Evolutionary conservation across 2,888 invertebrate genomes (phyloP).

Genomic region (Apantesis nais): DNA sequence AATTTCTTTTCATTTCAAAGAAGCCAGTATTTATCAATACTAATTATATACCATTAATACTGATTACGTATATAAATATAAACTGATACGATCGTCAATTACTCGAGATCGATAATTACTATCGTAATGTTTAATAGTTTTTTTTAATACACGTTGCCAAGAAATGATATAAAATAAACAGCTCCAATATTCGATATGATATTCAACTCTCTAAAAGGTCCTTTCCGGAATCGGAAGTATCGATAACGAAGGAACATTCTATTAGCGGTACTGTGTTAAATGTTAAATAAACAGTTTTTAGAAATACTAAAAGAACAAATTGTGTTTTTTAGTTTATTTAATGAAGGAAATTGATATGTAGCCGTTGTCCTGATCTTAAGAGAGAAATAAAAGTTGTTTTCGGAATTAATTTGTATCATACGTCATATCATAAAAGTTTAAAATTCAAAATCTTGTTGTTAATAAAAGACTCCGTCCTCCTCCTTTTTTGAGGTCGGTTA

Average conservation of each 20-base stretch:
- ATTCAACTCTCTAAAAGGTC: slow-evolving; percentile 21
- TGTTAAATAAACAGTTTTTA: slow-evolving; percentile 24
- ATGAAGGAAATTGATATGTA: background rate
- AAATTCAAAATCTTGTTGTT: background rate
- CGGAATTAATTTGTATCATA: background rate
- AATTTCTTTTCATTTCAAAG: background rate
- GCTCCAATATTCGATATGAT: background rate
- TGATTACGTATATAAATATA: background rate
- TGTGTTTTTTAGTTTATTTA: background rate
- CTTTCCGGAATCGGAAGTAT: slow-evolving; percentile 41
- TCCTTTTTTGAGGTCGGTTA: too few relatives aligned
- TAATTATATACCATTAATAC: slow-evolving; percentile 1
- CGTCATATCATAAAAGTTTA: background rate
- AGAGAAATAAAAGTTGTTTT: background rate
- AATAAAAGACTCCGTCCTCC: too few relatives aligned
- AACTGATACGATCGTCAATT: background rate
- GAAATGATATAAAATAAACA: background rate
- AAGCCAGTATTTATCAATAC: background rate
- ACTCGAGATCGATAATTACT: background rate
- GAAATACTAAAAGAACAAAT: background rate
- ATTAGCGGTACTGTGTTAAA: slow-evolving; percentile 37
- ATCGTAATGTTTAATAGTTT: background rate
- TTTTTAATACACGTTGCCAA: background rate
- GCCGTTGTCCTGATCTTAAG: background rate
- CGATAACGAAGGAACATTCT: slow-evolving; percentile 36